These are phyloP conservation scores for Emys orbicularis DNA, from an alignment of 2,797 vertebrate genomes.

Conservation along the genomic window DNA sequence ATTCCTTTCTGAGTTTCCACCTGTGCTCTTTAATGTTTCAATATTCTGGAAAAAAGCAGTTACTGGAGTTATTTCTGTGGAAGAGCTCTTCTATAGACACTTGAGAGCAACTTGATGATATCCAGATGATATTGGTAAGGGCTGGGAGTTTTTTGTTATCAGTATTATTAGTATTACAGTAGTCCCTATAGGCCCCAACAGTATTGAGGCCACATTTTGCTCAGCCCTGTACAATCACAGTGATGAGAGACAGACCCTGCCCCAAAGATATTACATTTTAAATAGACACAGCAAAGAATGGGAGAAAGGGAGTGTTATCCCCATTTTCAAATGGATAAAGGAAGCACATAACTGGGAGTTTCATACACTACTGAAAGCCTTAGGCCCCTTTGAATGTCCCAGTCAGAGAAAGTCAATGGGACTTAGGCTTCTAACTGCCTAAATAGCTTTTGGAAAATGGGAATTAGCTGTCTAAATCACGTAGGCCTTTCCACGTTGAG, in stretches of 20 bases:
- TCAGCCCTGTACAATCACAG: background rate
- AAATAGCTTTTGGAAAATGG: background rate
- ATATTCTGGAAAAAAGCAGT: background rate
- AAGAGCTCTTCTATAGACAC: background rate
- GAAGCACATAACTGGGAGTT: background rate
- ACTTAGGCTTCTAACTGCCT: background rate
- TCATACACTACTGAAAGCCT: background rate
- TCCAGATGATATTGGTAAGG: background rate
- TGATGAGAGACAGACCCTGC: background rate
- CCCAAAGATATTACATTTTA: background rate
- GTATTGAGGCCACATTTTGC: background rate
- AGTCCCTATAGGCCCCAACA: background rate
- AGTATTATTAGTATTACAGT: background rate
- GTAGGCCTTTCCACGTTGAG: background rate
- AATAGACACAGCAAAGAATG: background rate
- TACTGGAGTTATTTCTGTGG: background rate
- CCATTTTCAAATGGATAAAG: background rate
- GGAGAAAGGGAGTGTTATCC: fast-evolving
- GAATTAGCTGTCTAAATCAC: background rate
- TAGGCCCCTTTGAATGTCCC: background rate
- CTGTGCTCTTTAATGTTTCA: background rate
- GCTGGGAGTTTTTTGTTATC: background rate
- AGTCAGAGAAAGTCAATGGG: background rate
- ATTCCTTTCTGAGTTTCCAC: background rate
- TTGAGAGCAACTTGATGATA: background rate